These are phyloP conservation scores for Nephotettix cincticeps DNA, from an alignment of 1,140 invertebrate genomes.

Conservation along the genomic window DNA sequence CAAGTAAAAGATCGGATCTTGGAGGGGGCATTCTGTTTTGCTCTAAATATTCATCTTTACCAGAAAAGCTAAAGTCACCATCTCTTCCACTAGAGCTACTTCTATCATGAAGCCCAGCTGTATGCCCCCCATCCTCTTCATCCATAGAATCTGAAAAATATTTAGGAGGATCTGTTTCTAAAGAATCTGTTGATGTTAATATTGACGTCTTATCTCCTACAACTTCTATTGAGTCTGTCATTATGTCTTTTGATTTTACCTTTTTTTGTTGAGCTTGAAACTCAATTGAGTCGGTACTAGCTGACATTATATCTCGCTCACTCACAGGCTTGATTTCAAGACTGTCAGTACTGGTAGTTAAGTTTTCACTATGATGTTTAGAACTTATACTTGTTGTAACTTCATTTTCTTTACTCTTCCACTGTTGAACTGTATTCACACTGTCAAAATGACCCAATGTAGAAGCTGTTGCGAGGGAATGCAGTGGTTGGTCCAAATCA, in stretches of 20 bases:
- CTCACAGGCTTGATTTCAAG: constrained; percentile 54
- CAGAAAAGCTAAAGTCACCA: constrained; percentile 50
- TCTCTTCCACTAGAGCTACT: constrained; percentile 50
- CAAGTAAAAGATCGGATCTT: constrained; percentile 51
- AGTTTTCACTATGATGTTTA: constrained; percentile 27
- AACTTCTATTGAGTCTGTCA: constrained; percentile 54
- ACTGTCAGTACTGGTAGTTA: constrained; percentile 56
- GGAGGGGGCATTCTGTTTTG: constrained; percentile 45
- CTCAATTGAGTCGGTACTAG: constrained; percentile 64
- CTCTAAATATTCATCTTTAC: constrained; percentile 47
- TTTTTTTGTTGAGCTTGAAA: constrained; percentile 46
- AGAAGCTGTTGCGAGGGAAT: constrained; percentile 22
- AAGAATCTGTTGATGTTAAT: constrained; percentile 39
- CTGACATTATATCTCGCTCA: constrained; percentile 55
- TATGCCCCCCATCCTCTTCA: constrained; percentile 46
- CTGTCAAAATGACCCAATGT: constrained; percentile 35
- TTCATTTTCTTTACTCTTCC: constrained; percentile 40
- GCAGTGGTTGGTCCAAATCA: constrained; percentile 49
- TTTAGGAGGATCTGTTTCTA: constrained; percentile 35
- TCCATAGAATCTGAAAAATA: constrained; percentile 53
- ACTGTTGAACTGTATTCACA: constrained; percentile 39
- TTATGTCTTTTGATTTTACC: constrained; percentile 37
- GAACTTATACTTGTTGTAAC: constrained; percentile 44
- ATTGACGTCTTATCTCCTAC: constrained; percentile 48
- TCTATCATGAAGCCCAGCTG: constrained; percentile 42